phyloP scores from a whole-genome alignment of 2,888 invertebrate species.

The Peribatodes rhomboidaria region DNA sequence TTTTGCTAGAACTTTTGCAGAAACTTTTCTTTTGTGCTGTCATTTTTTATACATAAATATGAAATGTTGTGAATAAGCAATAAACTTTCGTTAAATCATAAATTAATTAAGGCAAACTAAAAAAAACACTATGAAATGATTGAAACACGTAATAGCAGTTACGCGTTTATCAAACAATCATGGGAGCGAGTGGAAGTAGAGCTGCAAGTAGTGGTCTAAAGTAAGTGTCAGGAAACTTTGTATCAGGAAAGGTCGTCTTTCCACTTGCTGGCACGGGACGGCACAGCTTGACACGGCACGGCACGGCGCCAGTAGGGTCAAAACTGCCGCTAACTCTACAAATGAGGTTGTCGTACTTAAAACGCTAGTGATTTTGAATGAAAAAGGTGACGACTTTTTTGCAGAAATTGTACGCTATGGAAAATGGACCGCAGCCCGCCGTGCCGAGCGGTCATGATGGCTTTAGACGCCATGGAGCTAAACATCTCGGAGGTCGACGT shows the following conservation, averaged over 20 bases:
- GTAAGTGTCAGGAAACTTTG: too few relatives aligned
- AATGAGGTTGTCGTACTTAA: neutral
- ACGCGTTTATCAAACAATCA: conserved; percentile 15
- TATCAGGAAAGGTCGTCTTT: too few relatives aligned
- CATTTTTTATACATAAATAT: neutral
- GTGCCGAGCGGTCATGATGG: conserved; percentile 76
- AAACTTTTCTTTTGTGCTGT: neutral
- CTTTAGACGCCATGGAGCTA: conserved; percentile 70
- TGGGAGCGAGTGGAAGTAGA: conserved; percentile 52
- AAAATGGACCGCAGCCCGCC: conserved; percentile 74
- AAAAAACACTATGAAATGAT: neutral
- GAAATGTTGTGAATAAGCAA: neutral
- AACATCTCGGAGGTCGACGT: conserved; percentile 72
- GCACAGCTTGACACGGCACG: too few relatives aligned
- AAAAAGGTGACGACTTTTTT: too few relatives aligned
- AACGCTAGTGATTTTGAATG: too few relatives aligned
- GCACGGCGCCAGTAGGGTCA: too few relatives aligned
- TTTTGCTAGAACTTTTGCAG: neutral
- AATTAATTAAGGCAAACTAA: neutral
- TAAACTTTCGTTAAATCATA: neutral
- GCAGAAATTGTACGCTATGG: conserved; percentile 72
- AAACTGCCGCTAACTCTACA: neutral
- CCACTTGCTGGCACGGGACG: too few relatives aligned
- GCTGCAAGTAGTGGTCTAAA: conserved; percentile 40
- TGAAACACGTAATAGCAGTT: neutral